Conservation (phyloP, 1,140 invertebrate species). For the Vanessa tameamea region DNA sequence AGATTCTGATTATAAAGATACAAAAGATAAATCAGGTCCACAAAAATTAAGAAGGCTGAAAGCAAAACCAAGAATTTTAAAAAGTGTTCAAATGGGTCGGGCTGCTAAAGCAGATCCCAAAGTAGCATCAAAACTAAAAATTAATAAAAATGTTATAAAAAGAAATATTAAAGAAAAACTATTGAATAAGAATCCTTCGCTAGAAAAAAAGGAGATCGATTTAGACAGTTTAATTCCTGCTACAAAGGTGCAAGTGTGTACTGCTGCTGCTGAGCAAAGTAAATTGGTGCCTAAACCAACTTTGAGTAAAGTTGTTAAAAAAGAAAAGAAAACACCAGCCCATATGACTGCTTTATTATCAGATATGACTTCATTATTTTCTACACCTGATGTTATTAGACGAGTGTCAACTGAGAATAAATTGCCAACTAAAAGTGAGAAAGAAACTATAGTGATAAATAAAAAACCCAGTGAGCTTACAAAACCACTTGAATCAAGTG, state of each 20-base stretch:
- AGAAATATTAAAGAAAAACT: slow-evolving; percentile 69
- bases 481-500: slow-evolving; percentile 53
- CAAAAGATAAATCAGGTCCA: slow-evolving; percentile 58
- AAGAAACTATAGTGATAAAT: slow-evolving; percentile 43
- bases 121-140: slow-evolving; percentile 54
- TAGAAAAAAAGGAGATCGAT: slow-evolving; percentile 52
- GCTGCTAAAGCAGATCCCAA: slow-evolving; percentile 54
- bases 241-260: slow-evolving; percentile 41
- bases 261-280: slow-evolving; percentile 44
- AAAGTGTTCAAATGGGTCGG: slow-evolving; percentile 49
- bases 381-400: slow-evolving; percentile 89
- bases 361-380: slow-evolving; percentile 86
- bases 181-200: slow-evolving; percentile 49
- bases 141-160: slow-evolving; percentile 58
- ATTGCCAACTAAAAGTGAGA: slow-evolving; percentile 57
- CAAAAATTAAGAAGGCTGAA: slow-evolving; percentile 58
- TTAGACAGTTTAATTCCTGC: slow-evolving; percentile 45
- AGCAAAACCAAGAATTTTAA: slow-evolving; percentile 70
- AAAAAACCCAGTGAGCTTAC: slow-evolving; percentile 58
- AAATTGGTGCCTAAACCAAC: slow-evolving; percentile 64
- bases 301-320: slow-evolving; percentile 80
- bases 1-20: slow-evolving; percentile 77
- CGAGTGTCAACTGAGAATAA: slow-evolving; percentile 82
- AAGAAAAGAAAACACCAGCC: slow-evolving; percentile 85
- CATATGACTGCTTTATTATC: slow-evolving; percentile 82